These are phyloP conservation scores for Colostygia pectinataria DNA, from an alignment of 2,888 invertebrate genomes.

Conservation along the genomic window DNA sequence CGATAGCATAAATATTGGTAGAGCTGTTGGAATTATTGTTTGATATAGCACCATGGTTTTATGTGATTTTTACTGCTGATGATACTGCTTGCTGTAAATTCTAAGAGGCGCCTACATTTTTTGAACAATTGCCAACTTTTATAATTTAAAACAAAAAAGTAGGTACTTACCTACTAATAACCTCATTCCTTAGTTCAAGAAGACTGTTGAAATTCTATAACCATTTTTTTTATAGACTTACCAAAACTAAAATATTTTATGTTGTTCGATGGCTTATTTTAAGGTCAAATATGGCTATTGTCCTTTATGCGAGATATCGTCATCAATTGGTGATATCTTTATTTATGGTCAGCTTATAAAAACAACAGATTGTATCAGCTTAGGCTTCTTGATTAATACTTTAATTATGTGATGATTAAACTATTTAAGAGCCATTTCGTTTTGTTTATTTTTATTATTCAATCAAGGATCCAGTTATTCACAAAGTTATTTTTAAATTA, in stretches of 20 bases:
- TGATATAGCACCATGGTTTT: conserved; percentile 27
- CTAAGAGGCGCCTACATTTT: conserved; percentile 13
- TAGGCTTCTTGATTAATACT: conserved; percentile 22
- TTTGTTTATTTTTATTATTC: conserved; percentile 7
- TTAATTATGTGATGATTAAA: conserved; percentile 16
- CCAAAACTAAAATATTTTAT: neutral
- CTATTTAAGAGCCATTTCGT: neutral
- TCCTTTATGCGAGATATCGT: conserved; percentile 13
- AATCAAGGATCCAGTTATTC: neutral
- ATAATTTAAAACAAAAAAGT: conserved; percentile 2
- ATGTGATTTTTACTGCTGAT: conserved; percentile 22
- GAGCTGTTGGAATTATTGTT: conserved; percentile 34
- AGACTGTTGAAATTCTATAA: neutral
- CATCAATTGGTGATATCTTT: conserved; percentile 16
- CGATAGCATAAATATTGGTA: conserved; percentile 37
- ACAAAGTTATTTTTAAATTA: no score
- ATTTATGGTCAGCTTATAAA: conserved; percentile 16
- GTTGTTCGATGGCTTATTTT: neutral
- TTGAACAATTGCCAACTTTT: conserved; percentile 14
- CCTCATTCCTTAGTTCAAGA: neutral
- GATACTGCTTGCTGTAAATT: conserved; percentile 8
- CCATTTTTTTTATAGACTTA: no score
- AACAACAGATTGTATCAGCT: conserved; percentile 17
- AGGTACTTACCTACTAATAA: neutral
- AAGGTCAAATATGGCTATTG: conserved; percentile 18